Base-by-base conservation (phyloP, 2,113 vertebrate species). In the Myotis lucifugus region DNA sequence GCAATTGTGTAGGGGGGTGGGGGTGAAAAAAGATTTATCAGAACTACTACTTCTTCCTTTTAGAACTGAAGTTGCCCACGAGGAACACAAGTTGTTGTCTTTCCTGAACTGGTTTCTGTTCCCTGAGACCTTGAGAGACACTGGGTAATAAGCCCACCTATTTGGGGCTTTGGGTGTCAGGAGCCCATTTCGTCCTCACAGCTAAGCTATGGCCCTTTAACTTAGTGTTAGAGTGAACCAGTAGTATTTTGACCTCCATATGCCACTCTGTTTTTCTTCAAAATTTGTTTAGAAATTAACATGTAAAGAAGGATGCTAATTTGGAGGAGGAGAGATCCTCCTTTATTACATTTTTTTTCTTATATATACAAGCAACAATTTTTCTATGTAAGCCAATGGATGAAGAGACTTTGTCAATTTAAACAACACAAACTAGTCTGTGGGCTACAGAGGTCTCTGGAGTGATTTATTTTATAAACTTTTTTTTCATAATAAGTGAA, bases 391-490 rank as follows among this genome's bases (percentile, higher is more conserved):
- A 85, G 5, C 15, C 76, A 46, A 69, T 76, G 25, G 27, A 78
- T 78, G 13, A 87, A 89, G 10, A 94, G 6, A 25, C 6, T 72
- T 86, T 94, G 6, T 52, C 61, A 91, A n/a, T 81, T 95, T 81
- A 81, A 74, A 76, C 46, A 59, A 64, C 12, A 78, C 48, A 18
- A 59, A 18, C 27, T 82, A 10, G 8, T 56, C 25, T 11, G 46
- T 42, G 15, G 40, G 14, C 50, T 77, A 34, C 19, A 91, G 25
- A 61, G 25, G 59, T 77, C 67, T 34, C 32, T 40, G 13, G 92
- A 42, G 56, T 67, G 12, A 92, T 96, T 94, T 95, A 84, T 61
- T 91, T 87, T 34, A 56, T 83, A 93, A 90, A 18, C 8, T 46
- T 64, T 81, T 79, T 88, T 32, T 61, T 3, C 23, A 67, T n/a